Conservation (phyloP, 37 sponge, comb jelly and placozoan genomes). For the Oscarella lobularis region DNA sequence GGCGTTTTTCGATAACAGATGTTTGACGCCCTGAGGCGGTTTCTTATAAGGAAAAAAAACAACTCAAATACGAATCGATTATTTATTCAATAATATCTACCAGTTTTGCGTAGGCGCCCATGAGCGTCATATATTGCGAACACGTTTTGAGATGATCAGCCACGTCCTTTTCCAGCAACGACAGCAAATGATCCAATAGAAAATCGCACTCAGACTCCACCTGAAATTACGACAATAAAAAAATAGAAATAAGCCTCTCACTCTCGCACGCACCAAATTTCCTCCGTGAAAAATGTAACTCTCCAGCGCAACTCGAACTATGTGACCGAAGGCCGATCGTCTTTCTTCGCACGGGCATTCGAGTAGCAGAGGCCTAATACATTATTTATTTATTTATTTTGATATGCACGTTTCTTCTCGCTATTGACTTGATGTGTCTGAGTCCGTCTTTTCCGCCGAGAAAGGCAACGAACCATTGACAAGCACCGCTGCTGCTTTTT, state of each 20-base stretch:
- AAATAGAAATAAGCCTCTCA: background rate
- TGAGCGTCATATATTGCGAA: conserved; percentile 48
- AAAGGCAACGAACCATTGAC: conserved; percentile 46
- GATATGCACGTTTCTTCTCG: no score
- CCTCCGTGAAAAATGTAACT: conserved; percentile 10
- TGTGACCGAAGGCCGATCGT: conserved; percentile 25
- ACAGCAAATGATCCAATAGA: conserved; percentile 32
- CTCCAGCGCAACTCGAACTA: conserved; percentile 19
- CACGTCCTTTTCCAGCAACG: conserved; percentile 47
- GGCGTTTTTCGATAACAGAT: background rate
- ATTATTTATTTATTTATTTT: background rate
- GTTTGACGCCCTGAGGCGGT: background rate
- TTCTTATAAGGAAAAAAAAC: no score
- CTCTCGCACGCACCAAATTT: background rate
- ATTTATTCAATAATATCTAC: background rate
- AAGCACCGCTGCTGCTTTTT: conserved; percentile 14
- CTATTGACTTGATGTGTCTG: conserved; percentile 42
- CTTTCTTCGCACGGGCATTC: conserved; percentile 59
- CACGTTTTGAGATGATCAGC: conserved; percentile 38
- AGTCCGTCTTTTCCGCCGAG: conserved; percentile 20
- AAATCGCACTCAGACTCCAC: conserved; percentile 16
- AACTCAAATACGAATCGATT: background rate
- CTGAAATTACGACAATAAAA: conserved; percentile 3
- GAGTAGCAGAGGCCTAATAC: conserved; percentile 44
- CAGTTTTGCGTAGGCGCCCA: conserved; percentile 9